Evolutionary conservation across 2,113 vertebrate genomes (phyloP).

Genomic region (Leptosomus discolor): DNA sequence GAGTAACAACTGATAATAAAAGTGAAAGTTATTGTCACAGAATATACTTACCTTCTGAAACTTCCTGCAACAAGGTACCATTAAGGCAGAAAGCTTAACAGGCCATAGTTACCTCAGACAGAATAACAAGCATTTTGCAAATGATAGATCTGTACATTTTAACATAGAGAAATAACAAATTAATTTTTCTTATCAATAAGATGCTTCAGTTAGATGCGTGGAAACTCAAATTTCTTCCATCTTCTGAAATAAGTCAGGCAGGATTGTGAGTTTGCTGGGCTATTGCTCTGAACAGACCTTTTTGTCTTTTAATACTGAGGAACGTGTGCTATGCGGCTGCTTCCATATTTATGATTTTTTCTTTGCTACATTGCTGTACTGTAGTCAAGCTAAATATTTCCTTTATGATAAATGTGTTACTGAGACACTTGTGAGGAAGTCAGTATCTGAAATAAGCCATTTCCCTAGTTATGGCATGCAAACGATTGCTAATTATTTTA

Average conservation of each 20-base stretch:
- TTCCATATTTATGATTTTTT: background rate
- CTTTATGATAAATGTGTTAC: background rate
- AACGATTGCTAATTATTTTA: background rate
- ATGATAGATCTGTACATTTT: background rate
- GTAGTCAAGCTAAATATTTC: background rate
- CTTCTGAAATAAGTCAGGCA: background rate
- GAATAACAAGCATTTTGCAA: background rate
- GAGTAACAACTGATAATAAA: background rate
- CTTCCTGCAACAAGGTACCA: background rate
- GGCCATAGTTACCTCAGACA: background rate
- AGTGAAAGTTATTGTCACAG: background rate
- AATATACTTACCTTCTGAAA: background rate
- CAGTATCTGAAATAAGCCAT: background rate
- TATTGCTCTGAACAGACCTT: background rate
- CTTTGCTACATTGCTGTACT: background rate
- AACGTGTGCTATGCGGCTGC: background rate
- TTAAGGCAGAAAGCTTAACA: background rate
- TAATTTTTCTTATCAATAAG: background rate
- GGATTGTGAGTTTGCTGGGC: background rate
- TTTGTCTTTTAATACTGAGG: background rate
- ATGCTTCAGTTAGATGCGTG: background rate
- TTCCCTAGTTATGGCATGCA: background rate
- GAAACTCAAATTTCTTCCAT: background rate
- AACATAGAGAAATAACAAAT: background rate
- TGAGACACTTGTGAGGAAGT: background rate